Conservation (phyloP, 2,797 vertebrate genomes). For the Lophius americanus region DNA sequence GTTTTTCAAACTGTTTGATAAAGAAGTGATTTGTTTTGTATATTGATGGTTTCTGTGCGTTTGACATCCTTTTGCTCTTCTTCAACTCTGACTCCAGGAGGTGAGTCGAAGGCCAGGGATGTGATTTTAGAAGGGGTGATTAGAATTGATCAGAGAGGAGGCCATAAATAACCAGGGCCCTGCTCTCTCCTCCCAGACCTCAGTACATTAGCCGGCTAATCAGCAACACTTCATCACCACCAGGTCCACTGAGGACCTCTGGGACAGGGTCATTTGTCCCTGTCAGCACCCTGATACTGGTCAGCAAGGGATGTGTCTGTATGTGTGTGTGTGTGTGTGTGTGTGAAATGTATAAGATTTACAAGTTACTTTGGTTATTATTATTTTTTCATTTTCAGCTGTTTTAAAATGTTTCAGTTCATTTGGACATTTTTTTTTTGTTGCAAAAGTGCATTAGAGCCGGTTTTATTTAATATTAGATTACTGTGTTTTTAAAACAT, state of each 20-base stretch:
- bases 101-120: constrained; percentile 39
- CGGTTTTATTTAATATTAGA: no score
- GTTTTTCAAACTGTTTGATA: no score
- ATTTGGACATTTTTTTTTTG: no score
- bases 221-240: constrained; percentile 61
- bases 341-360: background rate
- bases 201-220: constrained; percentile 64
- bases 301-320: constrained; percentile 14
- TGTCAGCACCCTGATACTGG: constrained; percentile 51
- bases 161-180: constrained; percentile 27
- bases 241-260: constrained; percentile 41
- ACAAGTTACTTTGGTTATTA: background rate
- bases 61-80: background rate
- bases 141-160: constrained; percentile 48
- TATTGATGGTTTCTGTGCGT: no score
- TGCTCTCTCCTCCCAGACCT: constrained; percentile 36
- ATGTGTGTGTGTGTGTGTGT: background rate
- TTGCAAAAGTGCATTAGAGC: no score
- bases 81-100: constrained; percentile 24
- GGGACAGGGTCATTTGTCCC: constrained; percentile 52
- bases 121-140: constrained; percentile 42
- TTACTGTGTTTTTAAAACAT: no score
- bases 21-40: no score
- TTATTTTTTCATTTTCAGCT: no score
- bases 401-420: no score